Evolutionary conservation across 2,888 invertebrate species (phyloP).

Genomic region (Mantis religiosa): DNA sequence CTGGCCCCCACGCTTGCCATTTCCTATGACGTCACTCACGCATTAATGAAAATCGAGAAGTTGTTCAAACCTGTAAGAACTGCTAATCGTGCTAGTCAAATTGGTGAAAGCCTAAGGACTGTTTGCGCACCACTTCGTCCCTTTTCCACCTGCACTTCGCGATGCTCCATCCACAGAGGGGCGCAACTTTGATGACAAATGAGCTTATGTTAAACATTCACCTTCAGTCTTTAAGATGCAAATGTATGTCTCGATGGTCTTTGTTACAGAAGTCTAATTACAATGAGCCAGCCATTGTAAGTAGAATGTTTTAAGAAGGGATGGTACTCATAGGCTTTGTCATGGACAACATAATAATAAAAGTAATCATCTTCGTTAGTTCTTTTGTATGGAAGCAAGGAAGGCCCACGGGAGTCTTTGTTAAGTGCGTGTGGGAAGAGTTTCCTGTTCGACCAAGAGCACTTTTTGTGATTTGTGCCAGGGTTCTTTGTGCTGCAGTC

Average conservation of each 20-base stretch:
- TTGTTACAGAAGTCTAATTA: not conserved
- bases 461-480: too few relatives aligned
- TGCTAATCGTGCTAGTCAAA: not conserved
- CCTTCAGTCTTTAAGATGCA: not conserved
- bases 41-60: too few relatives aligned
- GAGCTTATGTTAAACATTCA: not conserved
- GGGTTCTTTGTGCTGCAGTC: too few relatives aligned
- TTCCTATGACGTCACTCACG: too few relatives aligned
- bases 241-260: not conserved
- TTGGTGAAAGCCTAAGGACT: not conserved
- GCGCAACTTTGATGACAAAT: not conserved
- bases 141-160: not conserved
- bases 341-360: not conserved
- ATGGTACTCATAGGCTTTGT: not conserved
- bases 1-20: too few relatives aligned
- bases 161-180: not conserved
- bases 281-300: not conserved
- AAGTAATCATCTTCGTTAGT: not conserved
- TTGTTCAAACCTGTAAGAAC: too few relatives aligned
- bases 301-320: not conserved
- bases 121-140: not conserved
- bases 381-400: not conserved
- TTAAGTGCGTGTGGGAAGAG: not conserved
- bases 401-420: not conserved
- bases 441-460: not conserved